Evolutionary conservation across 2,797 vertebrate species (phyloP), one percentile per base, ranked within the genome.

Genomic region (Parauchenoglanis punctatus): DNA sequence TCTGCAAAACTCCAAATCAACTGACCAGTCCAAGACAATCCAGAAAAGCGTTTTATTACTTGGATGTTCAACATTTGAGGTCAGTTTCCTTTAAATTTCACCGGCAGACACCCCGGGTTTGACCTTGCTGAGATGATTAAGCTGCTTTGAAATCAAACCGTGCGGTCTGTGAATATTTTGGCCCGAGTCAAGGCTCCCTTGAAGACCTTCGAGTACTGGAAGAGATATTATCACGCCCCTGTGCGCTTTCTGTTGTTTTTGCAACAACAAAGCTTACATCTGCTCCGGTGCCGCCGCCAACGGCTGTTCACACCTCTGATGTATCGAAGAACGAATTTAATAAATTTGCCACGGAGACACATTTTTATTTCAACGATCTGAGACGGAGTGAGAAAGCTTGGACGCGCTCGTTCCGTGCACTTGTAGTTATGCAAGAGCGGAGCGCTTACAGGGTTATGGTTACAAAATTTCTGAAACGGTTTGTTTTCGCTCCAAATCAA

Each of bases 81-180:
- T 87, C 13, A 67, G 31, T 85, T 87, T 88, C 72, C 61, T 25
- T 63, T 65, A 31, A 23, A 80, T 83, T 44, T 85, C 84, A 40
- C 13, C 76, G 20, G 81, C 85, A 89, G 88, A 85, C 85, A 73
- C 68, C 65, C 54, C 35, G 54, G 70, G 58, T 68, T 89, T 88
- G 85, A 88, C 78, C 81, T 89, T 40, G 80, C 68, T 82, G 87
- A 91, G 85, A 88, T 84, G 87, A 91, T 90, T 77, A 76, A 89
- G 72, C 91, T 94, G 92, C 93, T 94, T 94, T 95, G 87, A 90
- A 95, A 92, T 90, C 91, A 93, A 92, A 93, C 93, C 92, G 92
- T 91, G 92, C 87, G 81, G 86, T 92, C 92, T 91, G 89, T 83
- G 90, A 92, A 91, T 90, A 94, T 90, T 92, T 85, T 91, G 93